Conservation (phyloP, 1,140 invertebrate species). For the Lethrus apterus region DNA sequence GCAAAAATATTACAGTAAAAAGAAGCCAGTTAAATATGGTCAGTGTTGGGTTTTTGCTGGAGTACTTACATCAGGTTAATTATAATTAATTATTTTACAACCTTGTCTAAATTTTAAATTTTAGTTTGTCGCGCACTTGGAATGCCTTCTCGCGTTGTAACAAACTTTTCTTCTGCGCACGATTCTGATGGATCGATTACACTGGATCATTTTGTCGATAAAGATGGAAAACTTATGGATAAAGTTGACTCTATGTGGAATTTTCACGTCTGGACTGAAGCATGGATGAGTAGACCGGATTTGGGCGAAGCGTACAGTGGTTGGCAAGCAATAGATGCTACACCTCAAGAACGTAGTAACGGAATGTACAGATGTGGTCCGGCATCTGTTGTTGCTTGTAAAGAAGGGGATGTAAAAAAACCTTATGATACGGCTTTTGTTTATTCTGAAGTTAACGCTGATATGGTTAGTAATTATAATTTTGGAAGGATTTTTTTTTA, state of each 20-base stretch:
- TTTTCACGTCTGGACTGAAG: slow-evolving; percentile 94
- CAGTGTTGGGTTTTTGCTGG: slow-evolving; percentile 96
- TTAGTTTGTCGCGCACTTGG: slow-evolving; percentile 77
- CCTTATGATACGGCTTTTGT: slow-evolving; percentile 79
- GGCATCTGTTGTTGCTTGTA: slow-evolving; percentile 68
- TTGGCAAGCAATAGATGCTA: slow-evolving; percentile 91
- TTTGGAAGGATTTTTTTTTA: too few species aligned
- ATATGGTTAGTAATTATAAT: slow-evolving; percentile 60
- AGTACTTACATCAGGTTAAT: slow-evolving; percentile 69
- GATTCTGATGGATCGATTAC: slow-evolving; percentile 85
- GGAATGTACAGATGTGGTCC: slow-evolving; percentile 78
- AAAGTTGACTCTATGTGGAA: slow-evolving; percentile 88
- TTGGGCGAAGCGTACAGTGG: slow-evolving; percentile 66
- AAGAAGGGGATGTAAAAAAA: slow-evolving; percentile 69
- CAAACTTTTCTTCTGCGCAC: slow-evolving; percentile 84
- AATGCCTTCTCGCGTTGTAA: slow-evolving; percentile 76
- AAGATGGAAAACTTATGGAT: slow-evolving; percentile 70
- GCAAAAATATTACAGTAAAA: slow-evolving; percentile 74
- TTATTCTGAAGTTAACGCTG: slow-evolving; percentile 83
- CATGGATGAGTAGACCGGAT: slow-evolving; percentile 85
- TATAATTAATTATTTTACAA: too few species aligned
- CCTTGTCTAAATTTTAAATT: neutral
- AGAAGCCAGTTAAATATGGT: slow-evolving; percentile 83
- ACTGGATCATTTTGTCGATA: slow-evolving; percentile 80
- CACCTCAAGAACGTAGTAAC: slow-evolving; percentile 81